Evolutionary conservation across 35 echinoderm and acorn worm genomes (phyloP).

Genomic region (Apostichopus parvimensis): DNA sequence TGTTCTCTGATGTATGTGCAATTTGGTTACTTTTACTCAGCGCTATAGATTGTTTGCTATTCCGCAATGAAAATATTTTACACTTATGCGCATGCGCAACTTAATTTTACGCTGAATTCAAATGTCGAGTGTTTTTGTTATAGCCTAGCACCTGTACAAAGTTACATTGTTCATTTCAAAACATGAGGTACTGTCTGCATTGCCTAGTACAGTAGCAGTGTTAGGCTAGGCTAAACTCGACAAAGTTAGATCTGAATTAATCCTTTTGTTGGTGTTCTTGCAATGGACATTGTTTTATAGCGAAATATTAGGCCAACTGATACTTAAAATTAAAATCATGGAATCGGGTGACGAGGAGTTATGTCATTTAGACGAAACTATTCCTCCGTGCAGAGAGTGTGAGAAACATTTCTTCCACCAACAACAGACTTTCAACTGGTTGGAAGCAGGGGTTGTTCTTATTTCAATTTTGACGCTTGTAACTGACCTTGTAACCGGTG

Average conservation of each 20-base stretch:
- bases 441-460: conserved; percentile 78
- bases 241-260: no score
- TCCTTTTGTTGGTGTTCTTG: no score
- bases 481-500: conserved; percentile 88
- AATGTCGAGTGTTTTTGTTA: neutral
- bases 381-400: conserved; percentile 76
- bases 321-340: neutral
- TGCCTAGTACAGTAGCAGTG: neutral
- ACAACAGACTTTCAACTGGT: conserved; percentile 73
- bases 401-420: conserved; percentile 71
- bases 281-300: neutral
- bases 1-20: no score
- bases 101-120: neutral
- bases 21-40: no score
- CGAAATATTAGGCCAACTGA: neutral
- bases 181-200: neutral
- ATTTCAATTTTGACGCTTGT: conserved; percentile 78
- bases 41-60: no score
- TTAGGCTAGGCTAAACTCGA: neutral
- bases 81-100: neutral
- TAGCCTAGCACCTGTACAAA: neutral
- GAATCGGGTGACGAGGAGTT: neutral
- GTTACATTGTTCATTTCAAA: neutral
- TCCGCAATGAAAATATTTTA: no score
- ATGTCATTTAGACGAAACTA: conserved; percentile 52